These are phyloP conservation scores for Schlechtendalia chinensis DNA, from an alignment of 1,140 invertebrate genomes.

Conservation along the genomic window DNA sequence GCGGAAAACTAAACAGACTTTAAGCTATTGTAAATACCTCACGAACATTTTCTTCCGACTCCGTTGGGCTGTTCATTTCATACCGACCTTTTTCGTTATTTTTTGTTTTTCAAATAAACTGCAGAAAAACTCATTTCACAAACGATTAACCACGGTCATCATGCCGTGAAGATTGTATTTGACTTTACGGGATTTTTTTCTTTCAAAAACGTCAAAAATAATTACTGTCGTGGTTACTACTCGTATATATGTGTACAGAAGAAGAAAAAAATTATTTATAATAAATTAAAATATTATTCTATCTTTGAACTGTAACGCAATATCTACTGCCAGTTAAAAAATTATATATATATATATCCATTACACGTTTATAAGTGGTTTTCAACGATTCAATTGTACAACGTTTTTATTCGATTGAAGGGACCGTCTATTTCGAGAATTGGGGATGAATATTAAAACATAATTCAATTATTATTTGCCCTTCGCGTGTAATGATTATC, in stretches of 20 bases:
- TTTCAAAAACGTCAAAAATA: constrained; percentile 24
- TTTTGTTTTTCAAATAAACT: constrained; percentile 30
- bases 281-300: neutral
- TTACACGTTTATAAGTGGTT: constrained; percentile 17
- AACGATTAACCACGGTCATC: constrained; percentile 37
- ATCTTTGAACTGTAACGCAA: neutral
- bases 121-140: constrained; percentile 42
- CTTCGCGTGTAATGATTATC: constrained; percentile 39
- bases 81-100: neutral
- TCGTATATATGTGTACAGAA: neutral
- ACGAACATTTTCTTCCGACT: neutral
- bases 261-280: neutral
- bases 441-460: constrained; percentile 20
- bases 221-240: neutral
- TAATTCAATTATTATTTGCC: constrained; percentile 49
- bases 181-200: constrained; percentile 21
- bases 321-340: neutral
- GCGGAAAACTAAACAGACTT: neutral
- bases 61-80: neutral
- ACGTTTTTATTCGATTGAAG: no score
- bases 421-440: neutral
- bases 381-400: constrained; percentile 2
- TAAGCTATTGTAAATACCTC: constrained; percentile 1
- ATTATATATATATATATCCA: neutral
- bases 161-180: constrained; percentile 23